phyloP scores from a whole-genome alignment of 2,888 invertebrate genomes.

The Drosophila anomalata region DNA sequence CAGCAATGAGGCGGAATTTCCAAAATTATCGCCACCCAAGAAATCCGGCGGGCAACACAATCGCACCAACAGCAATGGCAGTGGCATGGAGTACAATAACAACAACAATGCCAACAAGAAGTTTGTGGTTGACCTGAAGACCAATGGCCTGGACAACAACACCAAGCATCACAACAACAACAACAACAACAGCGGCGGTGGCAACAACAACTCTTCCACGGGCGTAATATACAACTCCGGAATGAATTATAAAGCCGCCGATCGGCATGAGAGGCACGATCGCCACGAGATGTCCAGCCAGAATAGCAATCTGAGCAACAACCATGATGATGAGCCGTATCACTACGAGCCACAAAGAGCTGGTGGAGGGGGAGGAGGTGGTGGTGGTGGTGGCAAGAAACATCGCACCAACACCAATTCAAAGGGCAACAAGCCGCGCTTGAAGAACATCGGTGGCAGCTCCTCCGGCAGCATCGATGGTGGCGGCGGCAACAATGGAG shows the following conservation, averaged over 20 bases:
- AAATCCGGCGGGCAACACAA: slow-evolving; percentile 73
- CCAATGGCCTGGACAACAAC: slow-evolving; percentile 63
- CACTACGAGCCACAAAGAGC: slow-evolving; percentile 70
- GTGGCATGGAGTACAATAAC: slow-evolving; percentile 70
- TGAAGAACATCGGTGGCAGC: slow-evolving; percentile 83
- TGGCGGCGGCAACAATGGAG: slow-evolving; percentile 54
- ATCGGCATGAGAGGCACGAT: slow-evolving; percentile 71
- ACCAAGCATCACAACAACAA: slow-evolving; percentile 48
- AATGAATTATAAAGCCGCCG: slow-evolving; percentile 78
- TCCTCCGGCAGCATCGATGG: slow-evolving; percentile 84
- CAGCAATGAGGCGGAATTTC: slow-evolving; percentile 84
- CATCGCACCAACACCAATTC: slow-evolving; percentile 83
- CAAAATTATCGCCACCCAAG: slow-evolving; percentile 84
- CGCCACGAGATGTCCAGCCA: slow-evolving; percentile 74
- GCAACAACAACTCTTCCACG: slow-evolving; percentile 49
- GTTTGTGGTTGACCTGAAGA: slow-evolving; percentile 62
- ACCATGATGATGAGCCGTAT: slow-evolving; percentile 80
- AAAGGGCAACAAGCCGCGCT: slow-evolving; percentile 83
- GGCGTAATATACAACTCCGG: slow-evolving; percentile 75
- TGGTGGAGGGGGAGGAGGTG: slow-evolving; percentile 44
- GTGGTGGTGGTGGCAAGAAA: slow-evolving; percentile 74
- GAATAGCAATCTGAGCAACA: slow-evolving; percentile 78
- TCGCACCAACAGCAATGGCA: slow-evolving; percentile 72
- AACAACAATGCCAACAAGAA: slow-evolving; percentile 65
- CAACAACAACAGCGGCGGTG: slow-evolving; percentile 34